Evolutionary conservation across 2,797 vertebrate genomes (phyloP).

Genomic region (Cuniculus paca): DNA sequence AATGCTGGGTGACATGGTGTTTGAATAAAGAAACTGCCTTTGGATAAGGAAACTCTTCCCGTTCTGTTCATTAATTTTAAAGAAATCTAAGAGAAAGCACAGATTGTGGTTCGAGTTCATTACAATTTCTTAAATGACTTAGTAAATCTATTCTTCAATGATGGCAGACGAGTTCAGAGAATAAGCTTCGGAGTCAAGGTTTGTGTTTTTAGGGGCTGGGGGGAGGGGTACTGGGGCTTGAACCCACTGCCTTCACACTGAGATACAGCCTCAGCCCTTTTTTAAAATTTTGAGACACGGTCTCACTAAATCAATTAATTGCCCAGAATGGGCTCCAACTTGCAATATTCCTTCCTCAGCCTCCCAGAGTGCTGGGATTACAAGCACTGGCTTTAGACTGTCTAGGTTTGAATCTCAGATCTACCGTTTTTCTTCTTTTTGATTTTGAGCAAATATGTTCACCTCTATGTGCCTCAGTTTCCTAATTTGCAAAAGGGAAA

Average conservation of each 20-base stretch:
- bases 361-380: background rate
- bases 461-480: background rate
- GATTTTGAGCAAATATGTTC: background rate
- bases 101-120: background rate
- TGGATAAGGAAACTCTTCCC: background rate
- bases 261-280: background rate
- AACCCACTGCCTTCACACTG: background rate
- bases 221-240: background rate
- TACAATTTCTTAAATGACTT: background rate
- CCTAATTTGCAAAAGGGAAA: background rate
- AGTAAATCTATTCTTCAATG: background rate
- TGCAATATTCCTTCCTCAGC: background rate
- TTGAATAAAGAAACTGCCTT: background rate
- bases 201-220: background rate
- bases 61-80: conserved; percentile 38
- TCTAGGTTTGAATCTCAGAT: background rate
- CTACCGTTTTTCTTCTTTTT: background rate
- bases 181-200: background rate
- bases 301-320: background rate
- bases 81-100: conserved; percentile 2
- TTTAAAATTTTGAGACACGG: background rate
- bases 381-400: background rate
- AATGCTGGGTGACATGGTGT: background rate
- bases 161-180: background rate
- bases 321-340: background rate